Percentiles rank a stretch among this genome's conserved stretches.
phyloP scores from a whole-genome alignment of 2,888 invertebrate genomes.

The Acheta domesticus region DNA sequence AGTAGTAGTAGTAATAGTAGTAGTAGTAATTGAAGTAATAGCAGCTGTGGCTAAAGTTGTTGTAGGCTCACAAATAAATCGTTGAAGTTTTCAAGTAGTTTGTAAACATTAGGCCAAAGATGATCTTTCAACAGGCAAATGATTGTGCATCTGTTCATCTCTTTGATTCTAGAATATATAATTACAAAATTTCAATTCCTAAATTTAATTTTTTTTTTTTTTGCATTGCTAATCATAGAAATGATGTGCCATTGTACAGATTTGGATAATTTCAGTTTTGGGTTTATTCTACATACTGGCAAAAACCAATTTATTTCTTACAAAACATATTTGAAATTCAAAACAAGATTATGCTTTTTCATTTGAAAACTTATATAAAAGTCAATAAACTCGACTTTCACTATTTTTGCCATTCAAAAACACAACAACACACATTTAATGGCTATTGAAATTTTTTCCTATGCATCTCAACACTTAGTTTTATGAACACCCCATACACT shows the following conservation, averaged over 20 bases:
- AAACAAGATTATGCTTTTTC: neutral
- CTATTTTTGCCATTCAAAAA: no score
- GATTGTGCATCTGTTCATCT: slow-evolving; percentile 35
- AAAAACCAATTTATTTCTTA: slow-evolving; percentile 22
- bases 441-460: no score
- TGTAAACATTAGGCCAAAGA: slow-evolving; percentile 37
- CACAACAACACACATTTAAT: no score
- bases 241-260: no score
- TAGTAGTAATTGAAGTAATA: neutral
- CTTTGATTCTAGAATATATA: slow-evolving; percentile 30
- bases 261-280: no score
- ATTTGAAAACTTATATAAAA: no score
- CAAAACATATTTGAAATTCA: slow-evolving; percentile 29
- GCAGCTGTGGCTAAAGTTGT: neutral
- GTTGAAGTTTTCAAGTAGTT: slow-evolving; percentile 34
- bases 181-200: slow-evolving; percentile 34
- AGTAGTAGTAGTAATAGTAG: neutral
- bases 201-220: slow-evolving; percentile 20
- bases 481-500: no score
- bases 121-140: slow-evolving; percentile 35
- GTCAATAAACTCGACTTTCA: no score
- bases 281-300: slow-evolving; percentile 26
- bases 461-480: no score
- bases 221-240: no score
- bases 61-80: slow-evolving; percentile 35